Conservation (phyloP, 2,797 vertebrate species). For the Loriculus beryllinus region DNA sequence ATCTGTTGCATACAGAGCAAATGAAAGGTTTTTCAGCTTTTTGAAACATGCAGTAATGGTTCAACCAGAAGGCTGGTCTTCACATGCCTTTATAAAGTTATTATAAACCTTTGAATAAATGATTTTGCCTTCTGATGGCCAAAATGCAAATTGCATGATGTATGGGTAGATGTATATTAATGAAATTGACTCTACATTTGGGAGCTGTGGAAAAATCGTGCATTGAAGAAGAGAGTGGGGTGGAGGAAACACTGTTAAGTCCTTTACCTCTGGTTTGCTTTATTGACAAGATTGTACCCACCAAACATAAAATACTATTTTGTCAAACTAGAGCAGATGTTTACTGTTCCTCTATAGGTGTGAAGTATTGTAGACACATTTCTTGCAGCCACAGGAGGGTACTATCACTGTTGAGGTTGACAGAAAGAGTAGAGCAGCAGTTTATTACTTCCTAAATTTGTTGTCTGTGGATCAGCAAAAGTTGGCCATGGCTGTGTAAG, state of each 20-base stretch:
- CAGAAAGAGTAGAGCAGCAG: not conserved
- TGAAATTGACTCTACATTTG: not conserved
- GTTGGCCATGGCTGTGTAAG: not conserved
- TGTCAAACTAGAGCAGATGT: not conserved
- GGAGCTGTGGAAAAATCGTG: not conserved
- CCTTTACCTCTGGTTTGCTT: not conserved
- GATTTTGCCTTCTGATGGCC: not conserved
- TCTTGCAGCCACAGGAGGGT: not conserved
- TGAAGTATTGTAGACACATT: not conserved
- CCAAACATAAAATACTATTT: not conserved
- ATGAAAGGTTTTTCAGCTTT: not conserved
- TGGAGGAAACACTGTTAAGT: not conserved
- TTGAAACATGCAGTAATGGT: not conserved
- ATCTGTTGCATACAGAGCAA: not conserved
- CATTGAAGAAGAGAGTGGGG: not conserved
- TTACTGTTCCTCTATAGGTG: not conserved
- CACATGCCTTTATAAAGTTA: not conserved
- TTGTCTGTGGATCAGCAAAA: not conserved
- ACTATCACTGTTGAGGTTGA: not conserved
- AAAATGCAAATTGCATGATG: not conserved
- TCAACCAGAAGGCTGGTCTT: not conserved
- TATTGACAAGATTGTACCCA: not conserved
- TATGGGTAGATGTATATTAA: not conserved
- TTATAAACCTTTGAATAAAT: not conserved
- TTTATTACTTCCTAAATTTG: not conserved